Conservation (phyloP, 2,113 vertebrate species). For the Symphodus melops region DNA sequence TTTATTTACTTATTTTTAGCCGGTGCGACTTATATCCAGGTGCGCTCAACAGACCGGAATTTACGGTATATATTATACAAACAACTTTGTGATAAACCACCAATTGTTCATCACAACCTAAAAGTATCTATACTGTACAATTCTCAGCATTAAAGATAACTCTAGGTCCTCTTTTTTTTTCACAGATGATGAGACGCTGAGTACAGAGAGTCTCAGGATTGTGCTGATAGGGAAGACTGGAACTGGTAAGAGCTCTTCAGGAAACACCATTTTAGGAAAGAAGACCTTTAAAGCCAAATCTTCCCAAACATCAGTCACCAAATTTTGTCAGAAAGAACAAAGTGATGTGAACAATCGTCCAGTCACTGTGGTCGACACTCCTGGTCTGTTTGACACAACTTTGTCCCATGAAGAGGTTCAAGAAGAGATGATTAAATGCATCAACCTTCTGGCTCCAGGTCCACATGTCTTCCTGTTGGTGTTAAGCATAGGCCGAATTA, state of each 20-base stretch:
- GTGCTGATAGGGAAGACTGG: constrained; percentile 43
- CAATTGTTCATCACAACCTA: not conserved
- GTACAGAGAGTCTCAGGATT: constrained; percentile 33
- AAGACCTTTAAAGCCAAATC: too few relatives aligned
- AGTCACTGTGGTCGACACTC: constrained; percentile 37
- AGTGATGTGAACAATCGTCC: not conserved
- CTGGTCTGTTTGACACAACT: constrained; percentile 12
- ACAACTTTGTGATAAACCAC: too few relatives aligned
- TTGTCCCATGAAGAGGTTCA: not conserved
- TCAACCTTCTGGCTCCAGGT: constrained; percentile 33
- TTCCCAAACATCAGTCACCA: not conserved
- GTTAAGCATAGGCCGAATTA: constrained; percentile 11
- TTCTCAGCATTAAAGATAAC: not conserved
- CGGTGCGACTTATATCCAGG: too few relatives aligned
- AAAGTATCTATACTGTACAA: not conserved
- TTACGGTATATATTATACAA: too few relatives aligned
- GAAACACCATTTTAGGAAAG: constrained; percentile 17
- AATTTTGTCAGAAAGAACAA: not conserved
- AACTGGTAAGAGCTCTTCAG: constrained; percentile 41
- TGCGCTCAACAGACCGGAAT: too few relatives aligned
- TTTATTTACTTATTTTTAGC: too few relatives aligned
- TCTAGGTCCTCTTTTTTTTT: not conserved
- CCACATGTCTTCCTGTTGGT: constrained; percentile 56
- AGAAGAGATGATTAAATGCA: constrained; percentile 34
- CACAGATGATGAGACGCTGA: not conserved